Conservation (phyloP, 2,888 invertebrate species). For the Smittia aterrima region DNA sequence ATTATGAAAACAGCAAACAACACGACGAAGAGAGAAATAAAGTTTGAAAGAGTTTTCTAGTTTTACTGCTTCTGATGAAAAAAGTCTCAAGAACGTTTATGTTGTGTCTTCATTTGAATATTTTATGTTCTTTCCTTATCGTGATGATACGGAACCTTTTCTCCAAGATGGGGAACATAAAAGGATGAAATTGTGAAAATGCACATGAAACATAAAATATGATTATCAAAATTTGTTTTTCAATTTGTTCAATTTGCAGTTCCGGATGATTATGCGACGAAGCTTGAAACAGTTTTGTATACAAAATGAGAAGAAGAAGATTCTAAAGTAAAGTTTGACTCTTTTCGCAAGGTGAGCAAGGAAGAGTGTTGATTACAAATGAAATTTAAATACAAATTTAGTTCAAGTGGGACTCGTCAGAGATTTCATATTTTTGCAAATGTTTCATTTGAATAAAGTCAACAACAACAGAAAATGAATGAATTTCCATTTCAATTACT, state of each 20-base stretch:
- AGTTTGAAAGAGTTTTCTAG: background rate
- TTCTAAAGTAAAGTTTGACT: background rate
- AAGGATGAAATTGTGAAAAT: conserved; percentile 21
- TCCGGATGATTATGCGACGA: background rate
- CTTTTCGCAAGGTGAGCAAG: too few species aligned
- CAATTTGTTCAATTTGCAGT: background rate
- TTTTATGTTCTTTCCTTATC: conserved; percentile 1
- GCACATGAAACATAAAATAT: conserved; percentile 27
- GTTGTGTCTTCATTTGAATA: conserved; percentile 27
- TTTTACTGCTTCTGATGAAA: conserved; percentile 20
- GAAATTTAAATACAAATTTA: too few species aligned
- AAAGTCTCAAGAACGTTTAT: background rate
- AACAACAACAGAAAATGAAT: too few species aligned
- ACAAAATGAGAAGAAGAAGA: background rate
- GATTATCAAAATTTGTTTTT: conserved; percentile 14
- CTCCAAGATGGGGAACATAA: background rate
- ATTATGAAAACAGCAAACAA: background rate
- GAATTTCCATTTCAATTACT: too few species aligned
- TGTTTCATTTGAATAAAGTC: too few species aligned
- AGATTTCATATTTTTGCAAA: too few species aligned
- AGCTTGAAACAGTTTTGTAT: background rate
- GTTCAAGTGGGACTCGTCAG: too few species aligned
- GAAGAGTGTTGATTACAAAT: too few species aligned
- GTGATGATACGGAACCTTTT: conserved; percentile 9
- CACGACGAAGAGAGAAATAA: background rate